Base-by-base conservation (phyloP, 2,888 invertebrate genomes). In the Tiliacea aurago region DNA sequence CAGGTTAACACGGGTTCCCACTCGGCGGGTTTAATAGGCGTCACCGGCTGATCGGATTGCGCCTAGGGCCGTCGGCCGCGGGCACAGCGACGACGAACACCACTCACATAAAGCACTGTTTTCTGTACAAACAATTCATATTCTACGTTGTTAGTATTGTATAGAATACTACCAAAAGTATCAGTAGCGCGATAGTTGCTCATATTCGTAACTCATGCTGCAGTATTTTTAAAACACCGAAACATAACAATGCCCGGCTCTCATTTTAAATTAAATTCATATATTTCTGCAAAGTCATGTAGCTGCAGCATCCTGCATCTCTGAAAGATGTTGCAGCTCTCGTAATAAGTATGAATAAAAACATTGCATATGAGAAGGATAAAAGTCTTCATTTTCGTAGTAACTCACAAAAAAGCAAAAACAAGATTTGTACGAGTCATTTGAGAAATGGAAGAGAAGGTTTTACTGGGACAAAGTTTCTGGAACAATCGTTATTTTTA, bases 1-100 rank as follows among this genome's bases (percentile, higher is more conserved):
- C 87, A 89, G 87, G 89, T 89, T 90, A 90, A 93, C 94, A 93
- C 85, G 92, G 84, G 87, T 91, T 89, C 83, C 89, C 93, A 94
- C 93, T 94, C 89, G 86, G 77, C 81, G 78, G 80, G 85, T 80
- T 85, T 86, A 87, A 89, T 87, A 84, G 80, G 67, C 78, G 78
- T 79, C 78, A 71, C 73, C 84, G 81, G 84, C 81, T 90, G 89
- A 92, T 89, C 91, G 84, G 91, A 91, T 91, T 86, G 78, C 80
- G 81, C 80, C 78, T 77, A 76, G 67, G 78, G 80, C 78, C 67
- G 68, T 28, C 33, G n/a, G 62, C 56, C 45, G 56, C 28, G 53
- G 69, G 78, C 55, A 45, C 51, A 75, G 51, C 74, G 58, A 86
- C 88, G 75, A 66, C 85, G 70, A 83, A 86, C 79, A 78, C 77